Percentiles rank a stretch among this genome's conserved stretches.
Evolutionary conservation across 2,888 invertebrate genomes (phyloP).

Genomic region (Noctua comes): DNA sequence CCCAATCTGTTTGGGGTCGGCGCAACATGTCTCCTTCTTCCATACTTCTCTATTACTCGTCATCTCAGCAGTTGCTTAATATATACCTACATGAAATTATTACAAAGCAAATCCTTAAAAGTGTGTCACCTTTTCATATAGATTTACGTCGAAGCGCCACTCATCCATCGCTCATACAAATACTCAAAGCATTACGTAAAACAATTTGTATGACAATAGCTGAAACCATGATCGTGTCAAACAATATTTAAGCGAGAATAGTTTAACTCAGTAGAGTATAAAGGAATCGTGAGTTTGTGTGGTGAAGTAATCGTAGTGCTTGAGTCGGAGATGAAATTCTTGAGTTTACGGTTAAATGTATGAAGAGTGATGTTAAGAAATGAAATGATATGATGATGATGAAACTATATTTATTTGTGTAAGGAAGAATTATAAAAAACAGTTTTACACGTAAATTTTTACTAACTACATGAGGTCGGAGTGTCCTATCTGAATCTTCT

Average conservation of each 20-base stretch:
- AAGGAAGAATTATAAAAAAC: too few species aligned
- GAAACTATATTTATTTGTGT: too few species aligned
- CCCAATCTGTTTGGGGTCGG: too few species aligned
- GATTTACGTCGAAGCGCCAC: constrained; percentile 23
- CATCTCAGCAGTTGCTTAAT: too few species aligned
- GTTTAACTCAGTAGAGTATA: constrained; percentile 15
- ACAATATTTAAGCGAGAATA: constrained; percentile 18
- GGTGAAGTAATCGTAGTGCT: constrained; percentile 21
- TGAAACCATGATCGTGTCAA: constrained; percentile 18
- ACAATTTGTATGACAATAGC: constrained; percentile 57
- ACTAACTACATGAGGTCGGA: too few species aligned
- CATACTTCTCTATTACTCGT: too few species aligned
- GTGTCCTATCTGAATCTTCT: too few species aligned
- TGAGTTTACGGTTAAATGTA: neutral
- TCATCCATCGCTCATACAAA: constrained; percentile 22
- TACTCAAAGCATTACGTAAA: constrained; percentile 30
- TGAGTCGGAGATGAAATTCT: constrained; percentile 5
- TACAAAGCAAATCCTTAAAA: constrained; percentile 18
- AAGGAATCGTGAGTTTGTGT: constrained; percentile 46
- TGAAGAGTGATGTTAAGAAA: neutral
- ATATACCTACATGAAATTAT: neutral
- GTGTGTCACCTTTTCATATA: constrained; percentile 45
- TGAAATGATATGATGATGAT: too few species aligned
- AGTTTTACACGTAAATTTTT: too few species aligned
- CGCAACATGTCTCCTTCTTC: too few species aligned